phyloP scores from a whole-genome alignment of 2,888 invertebrate species.

The Galerucella nymphaeae region DNA sequence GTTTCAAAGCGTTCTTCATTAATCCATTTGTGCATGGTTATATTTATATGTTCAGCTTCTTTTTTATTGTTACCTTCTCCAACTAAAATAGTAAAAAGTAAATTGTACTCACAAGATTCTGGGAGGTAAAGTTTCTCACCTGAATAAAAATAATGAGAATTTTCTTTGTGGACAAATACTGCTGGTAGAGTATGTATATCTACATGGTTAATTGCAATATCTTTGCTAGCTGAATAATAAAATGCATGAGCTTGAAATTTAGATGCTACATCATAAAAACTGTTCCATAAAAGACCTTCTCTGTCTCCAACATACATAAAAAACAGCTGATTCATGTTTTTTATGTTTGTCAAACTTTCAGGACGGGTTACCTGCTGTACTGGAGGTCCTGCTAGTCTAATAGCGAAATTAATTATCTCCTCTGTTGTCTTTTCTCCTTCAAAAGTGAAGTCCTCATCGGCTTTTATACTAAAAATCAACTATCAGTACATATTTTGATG shows the following conservation, averaged over 20 bases:
- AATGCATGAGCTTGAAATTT: constrained; percentile 87
- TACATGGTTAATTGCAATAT: constrained; percentile 76
- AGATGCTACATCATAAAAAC: constrained; percentile 74
- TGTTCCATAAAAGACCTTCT: constrained; percentile 80
- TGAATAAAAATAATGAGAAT: constrained; percentile 78
- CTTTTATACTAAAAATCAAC: constrained; percentile 77
- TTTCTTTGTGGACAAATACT: constrained; percentile 89
- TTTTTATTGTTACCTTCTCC: constrained; percentile 50
- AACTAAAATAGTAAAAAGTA: constrained; percentile 50
- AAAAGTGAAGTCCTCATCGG: constrained; percentile 80
- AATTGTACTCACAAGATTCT: too few species aligned
- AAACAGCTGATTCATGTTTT: constrained; percentile 82
- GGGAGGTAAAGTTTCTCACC: constrained; percentile 62
- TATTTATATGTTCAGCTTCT: constrained; percentile 71
- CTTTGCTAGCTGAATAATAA: constrained; percentile 83
- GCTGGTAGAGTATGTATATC: constrained; percentile 76
- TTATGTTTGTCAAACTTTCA: constrained; percentile 82
- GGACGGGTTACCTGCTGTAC: constrained; percentile 83
- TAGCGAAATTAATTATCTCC: constrained; percentile 90
- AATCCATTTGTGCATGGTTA: constrained; percentile 85
- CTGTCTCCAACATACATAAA: constrained; percentile 88
- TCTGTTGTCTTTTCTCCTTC: constrained; percentile 89
- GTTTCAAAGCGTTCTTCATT: constrained; percentile 89
- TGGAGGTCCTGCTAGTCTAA: constrained; percentile 88
- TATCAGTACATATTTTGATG: neutral